These are phyloP conservation scores for Meiosimyza decipiens DNA, from an alignment of 2,888 invertebrate genomes.

Conservation along the genomic window DNA sequence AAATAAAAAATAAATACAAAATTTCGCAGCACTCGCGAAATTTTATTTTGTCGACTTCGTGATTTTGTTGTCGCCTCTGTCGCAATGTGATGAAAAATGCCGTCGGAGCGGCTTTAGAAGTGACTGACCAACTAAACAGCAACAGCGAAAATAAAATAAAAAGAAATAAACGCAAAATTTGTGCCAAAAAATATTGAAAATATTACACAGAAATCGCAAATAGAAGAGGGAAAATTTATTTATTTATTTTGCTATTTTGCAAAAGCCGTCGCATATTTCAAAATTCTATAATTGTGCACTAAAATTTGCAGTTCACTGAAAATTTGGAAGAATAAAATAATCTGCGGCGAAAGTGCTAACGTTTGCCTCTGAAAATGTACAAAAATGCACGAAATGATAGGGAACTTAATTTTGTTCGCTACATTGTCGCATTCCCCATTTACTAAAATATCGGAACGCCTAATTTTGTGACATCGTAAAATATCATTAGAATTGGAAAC, in stretches of 20 bases:
- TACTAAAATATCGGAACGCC: background rate
- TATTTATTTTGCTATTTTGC: background rate
- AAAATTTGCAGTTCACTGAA: no score
- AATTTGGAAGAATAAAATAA: no score
- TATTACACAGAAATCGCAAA: conserved; percentile 23
- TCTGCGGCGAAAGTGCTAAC: no score
- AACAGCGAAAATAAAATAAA: background rate
- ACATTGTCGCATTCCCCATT: no score
- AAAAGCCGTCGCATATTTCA: background rate
- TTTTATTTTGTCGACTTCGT: conserved; percentile 8
- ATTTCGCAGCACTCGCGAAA: conserved; percentile 13
- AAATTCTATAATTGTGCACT: background rate
- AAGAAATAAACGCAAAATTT: conserved; percentile 15
- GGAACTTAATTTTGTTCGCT: no score
- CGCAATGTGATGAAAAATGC: conserved; percentile 36
- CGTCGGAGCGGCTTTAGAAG: conserved; percentile 45
- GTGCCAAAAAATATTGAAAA: conserved; percentile 33
- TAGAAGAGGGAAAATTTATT: conserved; percentile 29
- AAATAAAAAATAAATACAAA: background rate
- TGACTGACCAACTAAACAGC: background rate
- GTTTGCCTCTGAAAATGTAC: no score
- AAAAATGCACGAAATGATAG: no score
- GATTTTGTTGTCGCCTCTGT: conserved; percentile 18
- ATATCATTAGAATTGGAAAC: background rate
- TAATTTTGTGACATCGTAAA: background rate